phyloP scores from a whole-genome alignment of 2,888 invertebrate genomes.

The Coenonympha arcania region DNA sequence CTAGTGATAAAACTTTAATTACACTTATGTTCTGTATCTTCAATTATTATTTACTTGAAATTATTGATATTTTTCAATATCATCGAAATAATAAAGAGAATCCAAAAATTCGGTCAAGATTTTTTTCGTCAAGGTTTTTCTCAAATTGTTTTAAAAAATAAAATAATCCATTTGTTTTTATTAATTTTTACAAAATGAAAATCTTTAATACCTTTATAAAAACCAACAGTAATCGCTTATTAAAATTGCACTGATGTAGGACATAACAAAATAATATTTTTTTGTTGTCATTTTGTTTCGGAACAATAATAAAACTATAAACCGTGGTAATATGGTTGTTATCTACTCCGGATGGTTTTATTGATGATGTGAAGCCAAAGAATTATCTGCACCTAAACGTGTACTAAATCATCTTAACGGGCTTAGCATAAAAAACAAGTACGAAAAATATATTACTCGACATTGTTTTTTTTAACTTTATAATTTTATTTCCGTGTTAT shows the following conservation, averaged over 20 bases:
- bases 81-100: not conserved
- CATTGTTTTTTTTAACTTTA: not conserved
- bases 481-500: not conserved
- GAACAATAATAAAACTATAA: not conserved
- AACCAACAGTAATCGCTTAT: no score
- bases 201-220: no score
- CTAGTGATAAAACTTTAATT: no score
- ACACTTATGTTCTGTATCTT: not conserved
- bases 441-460: not conserved
- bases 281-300: not conserved
- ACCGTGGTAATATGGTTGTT: conserved; percentile 1
- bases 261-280: no score
- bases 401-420: not conserved
- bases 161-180: no score
- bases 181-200: no score
- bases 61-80: not conserved
- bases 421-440: not conserved
- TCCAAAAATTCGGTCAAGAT: not conserved
- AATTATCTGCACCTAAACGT: not conserved
- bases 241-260: no score
- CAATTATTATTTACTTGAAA: not conserved
- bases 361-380: not conserved
- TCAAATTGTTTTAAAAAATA: no score
- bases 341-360: not conserved
- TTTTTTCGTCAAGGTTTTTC: not conserved